Evolutionary conservation across 2,113 vertebrate genomes (phyloP), one percentile per base, ranked within the genome.

Genomic region (Psephotus haematonotus): DNA sequence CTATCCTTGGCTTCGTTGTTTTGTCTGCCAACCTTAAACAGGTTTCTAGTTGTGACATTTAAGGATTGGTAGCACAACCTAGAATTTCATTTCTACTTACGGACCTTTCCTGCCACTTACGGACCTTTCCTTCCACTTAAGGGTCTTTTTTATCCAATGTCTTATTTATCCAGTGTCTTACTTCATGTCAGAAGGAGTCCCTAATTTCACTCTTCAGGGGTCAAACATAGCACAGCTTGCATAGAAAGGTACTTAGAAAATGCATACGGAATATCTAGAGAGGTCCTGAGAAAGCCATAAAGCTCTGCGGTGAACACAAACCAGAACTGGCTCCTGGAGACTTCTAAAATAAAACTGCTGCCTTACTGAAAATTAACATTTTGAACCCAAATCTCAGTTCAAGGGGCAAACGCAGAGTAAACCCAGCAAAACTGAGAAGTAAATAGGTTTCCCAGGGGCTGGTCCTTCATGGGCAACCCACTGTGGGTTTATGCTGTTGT

Each of bases 291-390:
- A 91, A 94, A 90, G 53, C 49, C 55, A 22, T 90, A 81, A 88
- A 93, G 62, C 31, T 82, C 86, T 89, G 77, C 65, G 86, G 18
- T 4, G 46, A 94, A 86, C 72, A 69, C 57, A 93, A 96, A 93
- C 76, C 85, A 94, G 80, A 86, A 68, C 47, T 1, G 3, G 13
- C 86, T 96, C 76, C 43, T 90, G 86, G 72, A 92, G 74, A 31
- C 47, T 88, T 78, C 92, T 79, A 83, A 93, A 88, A 79, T 60
- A 81, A 93, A 95, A 82, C 22, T 41, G n/a, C 41, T 72, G 69
- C 57, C 75, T 71, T 86, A 88, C 78, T 88, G 64, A 95, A 95
- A 94, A 86, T 88, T 75, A 92, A 20, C 28, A 64, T 94, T 86
- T 94, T 55, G 64, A 90, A 90, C 5, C 13, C 29, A 50, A 67